Evolutionary conservation across 1,140 invertebrate species (phyloP), one percentile per base, ranked within the genome.

Genomic region (Heliothis virescens): DNA sequence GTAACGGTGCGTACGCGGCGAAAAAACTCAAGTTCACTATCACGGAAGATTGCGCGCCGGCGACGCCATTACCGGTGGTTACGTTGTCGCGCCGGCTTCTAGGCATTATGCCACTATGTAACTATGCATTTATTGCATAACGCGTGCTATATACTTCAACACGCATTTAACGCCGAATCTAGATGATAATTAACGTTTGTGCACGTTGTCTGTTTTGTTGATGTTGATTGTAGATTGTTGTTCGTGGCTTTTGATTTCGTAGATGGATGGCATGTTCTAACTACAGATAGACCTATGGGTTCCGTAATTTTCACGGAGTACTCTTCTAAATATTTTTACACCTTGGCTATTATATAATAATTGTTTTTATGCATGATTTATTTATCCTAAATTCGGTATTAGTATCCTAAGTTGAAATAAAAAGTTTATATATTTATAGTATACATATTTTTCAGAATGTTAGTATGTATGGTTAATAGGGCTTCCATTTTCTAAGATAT

Each of bases 11-110:
- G 85, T 86, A 74, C 71, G 85, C 85, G 84, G 90, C 90, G 90
- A 91, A 94, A 94, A 94, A 92, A 93, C 89, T 90, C 92, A 94
- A 94, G 92, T 94, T 94, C 92, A 92, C 91, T 94, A 92, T 91
- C 91, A 90, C 89, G 92, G 91, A 92, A 92, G 91, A 93, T 92
- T 93, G 92, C 91, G 87, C 91, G 87, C 84, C 82, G 73, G 72
- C 71, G 82, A 75, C 80, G 87, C 84, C 88, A 91, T 93, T 90
- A 92, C 90, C 29, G 82, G 82, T 88, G 89, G 91, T 94, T 94
- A 92, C 90, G 92, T 92, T 89, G 91, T 89, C 88, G 86, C 84
- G 86, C 34, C 74, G 83, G 77, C 88, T 86, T 85, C 85, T 65
- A 65, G 75, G 77, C 87, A 86, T 92, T 94, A 92, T 92, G 91